phyloP scores from a whole-genome alignment of 2,888 invertebrate species.

The Adela reaumurella region DNA sequence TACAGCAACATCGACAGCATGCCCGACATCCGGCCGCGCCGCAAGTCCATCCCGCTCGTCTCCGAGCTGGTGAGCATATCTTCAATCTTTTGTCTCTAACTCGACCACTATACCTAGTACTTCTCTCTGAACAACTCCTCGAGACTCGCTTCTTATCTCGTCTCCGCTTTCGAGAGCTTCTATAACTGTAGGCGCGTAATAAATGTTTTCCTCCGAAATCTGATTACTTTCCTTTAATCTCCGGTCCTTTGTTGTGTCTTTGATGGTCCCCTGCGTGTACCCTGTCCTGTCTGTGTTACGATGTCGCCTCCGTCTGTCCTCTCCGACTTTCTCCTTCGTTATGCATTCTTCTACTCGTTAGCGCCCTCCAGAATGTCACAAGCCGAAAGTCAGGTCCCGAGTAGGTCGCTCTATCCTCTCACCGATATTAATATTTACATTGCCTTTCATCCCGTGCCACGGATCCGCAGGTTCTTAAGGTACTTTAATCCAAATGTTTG shows the following conservation, averaged over 20 bases:
- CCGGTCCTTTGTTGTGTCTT: not conserved
- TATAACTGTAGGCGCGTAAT: constrained; percentile 55
- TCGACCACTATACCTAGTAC: not conserved
- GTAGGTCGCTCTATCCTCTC: constrained; percentile 26
- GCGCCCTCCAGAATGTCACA: not conserved
- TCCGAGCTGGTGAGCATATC: constrained; percentile 97
- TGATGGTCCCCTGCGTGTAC: not conserved
- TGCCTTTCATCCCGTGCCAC: constrained; percentile 51
- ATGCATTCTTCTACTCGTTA: not conserved
- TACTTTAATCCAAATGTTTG: constrained; percentile 44
- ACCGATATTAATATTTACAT: constrained; percentile 48
- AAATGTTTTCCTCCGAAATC: constrained; percentile 42
- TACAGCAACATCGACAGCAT: constrained; percentile 99
- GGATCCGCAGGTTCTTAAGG: constrained; percentile 61
- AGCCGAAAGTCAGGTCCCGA: not conserved
- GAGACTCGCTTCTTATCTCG: not conserved
- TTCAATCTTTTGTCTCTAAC: not conserved
- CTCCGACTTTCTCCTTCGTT: not conserved
- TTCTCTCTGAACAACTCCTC: not conserved
- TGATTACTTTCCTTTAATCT: not conserved
- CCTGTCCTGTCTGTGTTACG: not conserved
- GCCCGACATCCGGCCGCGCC: constrained; percentile 95
- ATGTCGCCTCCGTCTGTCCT: not conserved
- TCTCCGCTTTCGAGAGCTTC: constrained; percentile 25
- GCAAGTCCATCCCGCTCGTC: constrained; percentile 97